Evolutionary conservation across 2,888 invertebrate species (phyloP).

Genomic region (Euzetes globulus): DNA sequence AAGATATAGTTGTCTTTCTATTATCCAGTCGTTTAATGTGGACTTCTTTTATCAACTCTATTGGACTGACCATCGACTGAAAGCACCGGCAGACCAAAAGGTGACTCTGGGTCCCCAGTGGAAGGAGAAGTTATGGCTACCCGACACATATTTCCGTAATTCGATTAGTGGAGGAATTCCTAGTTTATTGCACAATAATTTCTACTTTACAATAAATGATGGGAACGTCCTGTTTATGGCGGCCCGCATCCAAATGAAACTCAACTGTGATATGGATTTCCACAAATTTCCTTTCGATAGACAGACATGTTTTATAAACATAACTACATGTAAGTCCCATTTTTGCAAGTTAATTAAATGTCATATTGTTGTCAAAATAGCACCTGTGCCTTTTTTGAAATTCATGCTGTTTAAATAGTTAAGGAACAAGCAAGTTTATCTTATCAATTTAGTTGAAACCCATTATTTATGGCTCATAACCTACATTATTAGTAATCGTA

Average conservation of each 20-base stretch:
- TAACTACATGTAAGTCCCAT: conserved; percentile 8
- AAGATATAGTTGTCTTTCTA: no score
- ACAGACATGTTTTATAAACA: conserved; percentile 24
- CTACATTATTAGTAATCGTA: no score
- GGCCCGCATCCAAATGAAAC: conserved; percentile 4
- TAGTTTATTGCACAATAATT: neutral
- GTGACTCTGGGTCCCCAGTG: conserved; percentile 30
- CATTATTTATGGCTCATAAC: neutral
- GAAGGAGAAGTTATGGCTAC: conserved; percentile 39
- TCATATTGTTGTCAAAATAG: no score
- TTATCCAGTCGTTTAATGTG: neutral
- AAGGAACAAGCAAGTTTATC: no score
- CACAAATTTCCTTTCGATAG: conserved; percentile 25
- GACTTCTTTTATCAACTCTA: conserved; percentile 33
- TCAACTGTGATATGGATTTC: conserved; percentile 31
- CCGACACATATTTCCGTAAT: conserved; percentile 41
- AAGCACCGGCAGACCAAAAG: conserved; percentile 10
- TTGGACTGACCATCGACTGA: conserved; percentile 32
- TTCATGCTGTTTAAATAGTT: no score
- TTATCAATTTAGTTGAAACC: neutral
- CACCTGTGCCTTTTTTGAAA: no score
- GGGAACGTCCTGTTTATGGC: conserved; percentile 26
- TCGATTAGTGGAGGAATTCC: conserved; percentile 35
- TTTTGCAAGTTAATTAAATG: neutral
- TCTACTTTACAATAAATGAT: conserved; percentile 27